Base-by-base conservation (phyloP, 1,140 invertebrate species). In the Drosophila triauraria region DNA sequence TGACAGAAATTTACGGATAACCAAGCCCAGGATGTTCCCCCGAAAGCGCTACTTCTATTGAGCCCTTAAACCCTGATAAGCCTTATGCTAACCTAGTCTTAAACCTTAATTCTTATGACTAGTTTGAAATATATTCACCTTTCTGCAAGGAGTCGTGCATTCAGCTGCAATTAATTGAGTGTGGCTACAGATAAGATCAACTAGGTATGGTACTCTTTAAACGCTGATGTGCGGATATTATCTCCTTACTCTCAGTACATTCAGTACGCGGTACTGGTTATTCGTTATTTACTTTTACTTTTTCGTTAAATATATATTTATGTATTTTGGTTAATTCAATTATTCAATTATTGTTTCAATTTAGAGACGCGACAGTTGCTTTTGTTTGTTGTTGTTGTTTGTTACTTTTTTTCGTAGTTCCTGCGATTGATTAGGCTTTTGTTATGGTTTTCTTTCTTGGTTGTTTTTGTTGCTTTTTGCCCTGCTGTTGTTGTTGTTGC, bases 131-230 rank as follows among this genome's bases (percentile, higher is more conserved):
- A 84, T 90, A 90, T 90, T 90, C 85, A 90, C 85, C 85, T 90
- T 82, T 90, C 50, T 90, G 85, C 82, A 90, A 90, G 82, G 85
- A 90, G 85, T 91, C 85, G 85, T 90, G 85, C 85, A 90, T 90
- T 85, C 86, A 85, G 86, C 85, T 85, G 81, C 82, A 84, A 87
- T 83, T 90, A 75, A 80, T 87, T 80, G 85, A 84, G 84, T 87
- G 74, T 78, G 69, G 80, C 63, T 69, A 80, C 56, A 87, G 70
- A 84, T 74, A 81, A 81, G 71, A 74, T 75, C 56, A 69, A 70
- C 58, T 74, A 70, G 57, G 51, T 62, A 69, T 50, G 40, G 42
- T 78, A 78, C 47, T 54, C 30, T 70, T 63, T 58, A 43, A 72
- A 61, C 65, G 65, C 65, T 60, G 40, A 69, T 75, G 32, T 74